phyloP scores from a whole-genome alignment of 2,113 vertebrate genomes.

The Cercopithecus mona region DNA sequence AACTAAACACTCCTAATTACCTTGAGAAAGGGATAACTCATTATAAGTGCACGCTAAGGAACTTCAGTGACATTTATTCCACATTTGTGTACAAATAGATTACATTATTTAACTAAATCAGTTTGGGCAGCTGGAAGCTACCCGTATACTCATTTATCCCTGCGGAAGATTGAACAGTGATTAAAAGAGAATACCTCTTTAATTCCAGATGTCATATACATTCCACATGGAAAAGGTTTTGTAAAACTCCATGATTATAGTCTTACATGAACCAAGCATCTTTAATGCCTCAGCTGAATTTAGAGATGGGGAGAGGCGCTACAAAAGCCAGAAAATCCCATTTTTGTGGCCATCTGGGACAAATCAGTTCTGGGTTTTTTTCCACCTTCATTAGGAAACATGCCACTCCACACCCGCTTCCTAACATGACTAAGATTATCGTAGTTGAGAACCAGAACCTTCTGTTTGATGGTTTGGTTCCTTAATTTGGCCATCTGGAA shows the following conservation, averaged over 20 bases:
- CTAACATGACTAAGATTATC: conserved; percentile 35
- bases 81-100: conserved; percentile 80
- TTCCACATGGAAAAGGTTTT: conserved; percentile 53
- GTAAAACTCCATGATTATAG: neutral
- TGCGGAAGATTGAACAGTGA: conserved; percentile 76
- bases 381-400: conserved; percentile 35
- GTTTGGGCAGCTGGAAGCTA: conserved; percentile 81
- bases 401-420: conserved; percentile 50
- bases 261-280: fast-evolving
- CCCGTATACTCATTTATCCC: conserved; percentile 64
- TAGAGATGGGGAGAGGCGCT: neutral
- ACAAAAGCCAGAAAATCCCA: neutral
- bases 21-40: conserved; percentile 75
- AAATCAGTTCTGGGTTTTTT: conserved; percentile 56
- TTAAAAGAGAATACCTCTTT: conserved; percentile 81
- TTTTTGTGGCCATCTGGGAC: conserved; percentile 71
- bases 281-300: neutral
- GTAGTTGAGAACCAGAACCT: conserved; percentile 76
- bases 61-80: conserved; percentile 73
- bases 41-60: conserved; percentile 78
- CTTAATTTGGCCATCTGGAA: conserved; percentile 76
- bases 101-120: conserved; percentile 81
- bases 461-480: conserved; percentile 69
- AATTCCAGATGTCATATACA: conserved; percentile 73
- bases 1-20: conserved; percentile 73